These are phyloP conservation scores for Aphrocallistes beatrix DNA, from an alignment of 37 sponge, comb jelly and placozoan species.

Conservation along the genomic window DNA sequence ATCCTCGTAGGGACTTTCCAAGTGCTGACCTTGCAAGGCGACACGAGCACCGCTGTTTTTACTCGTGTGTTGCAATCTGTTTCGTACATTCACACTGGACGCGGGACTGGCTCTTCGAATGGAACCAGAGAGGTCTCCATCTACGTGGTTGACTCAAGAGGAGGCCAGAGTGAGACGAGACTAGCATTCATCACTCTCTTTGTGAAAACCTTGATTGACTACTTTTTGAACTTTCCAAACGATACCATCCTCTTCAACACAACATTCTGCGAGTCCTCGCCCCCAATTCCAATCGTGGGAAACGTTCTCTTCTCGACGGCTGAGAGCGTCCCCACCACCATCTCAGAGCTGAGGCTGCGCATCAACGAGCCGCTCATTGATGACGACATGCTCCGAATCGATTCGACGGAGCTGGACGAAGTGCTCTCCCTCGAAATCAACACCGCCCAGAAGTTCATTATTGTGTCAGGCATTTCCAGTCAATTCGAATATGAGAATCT, in stretches of 20 bases:
- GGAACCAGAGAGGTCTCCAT: not conserved
- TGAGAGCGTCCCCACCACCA: not conserved
- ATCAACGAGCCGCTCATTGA: not conserved
- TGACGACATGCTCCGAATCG: not conserved
- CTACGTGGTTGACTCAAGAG: not conserved
- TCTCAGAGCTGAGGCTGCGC: not conserved
- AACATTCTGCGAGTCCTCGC: slow-evolving; percentile 28
- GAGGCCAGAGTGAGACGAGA: not conserved
- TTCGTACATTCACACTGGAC: not conserved
- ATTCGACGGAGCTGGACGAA: not conserved
- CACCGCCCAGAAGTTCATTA: not conserved
- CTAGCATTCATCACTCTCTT: not conserved
- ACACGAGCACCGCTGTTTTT: not conserved
- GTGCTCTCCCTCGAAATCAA: not conserved
- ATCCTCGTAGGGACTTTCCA: not conserved
- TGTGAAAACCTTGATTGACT: not conserved
- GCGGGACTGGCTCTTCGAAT: not conserved
- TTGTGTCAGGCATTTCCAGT: not conserved
- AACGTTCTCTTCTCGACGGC: not conserved
- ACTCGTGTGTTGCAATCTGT: not conserved
- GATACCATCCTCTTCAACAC: slow-evolving; percentile 19
- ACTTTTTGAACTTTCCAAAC: not conserved
- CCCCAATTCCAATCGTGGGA: slow-evolving; percentile 27
- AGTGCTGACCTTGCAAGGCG: not conserved
- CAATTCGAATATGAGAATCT: not conserved